A percentile compares a stretch with the other conserved stretches of the same genome.
Evolutionary conservation across 2,797 vertebrate genomes (phyloP).

Genomic region (Dicrostonyx torquatus): DNA sequence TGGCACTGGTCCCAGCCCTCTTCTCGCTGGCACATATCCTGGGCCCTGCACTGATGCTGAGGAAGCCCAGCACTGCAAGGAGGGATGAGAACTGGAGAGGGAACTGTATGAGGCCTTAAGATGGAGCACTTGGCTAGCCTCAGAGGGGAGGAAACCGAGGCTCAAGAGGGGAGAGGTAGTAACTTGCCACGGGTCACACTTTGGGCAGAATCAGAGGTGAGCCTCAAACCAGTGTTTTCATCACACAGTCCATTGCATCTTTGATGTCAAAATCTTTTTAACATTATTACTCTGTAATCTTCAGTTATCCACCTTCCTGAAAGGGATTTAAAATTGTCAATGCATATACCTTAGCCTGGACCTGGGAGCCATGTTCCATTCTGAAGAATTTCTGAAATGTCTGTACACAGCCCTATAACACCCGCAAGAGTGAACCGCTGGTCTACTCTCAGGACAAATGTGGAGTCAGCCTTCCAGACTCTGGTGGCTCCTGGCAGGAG

Average conservation of each 20-base stretch:
- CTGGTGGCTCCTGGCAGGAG: neutral
- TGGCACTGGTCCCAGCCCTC: conserved; percentile 28
- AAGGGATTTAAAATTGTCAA: conserved; percentile 23
- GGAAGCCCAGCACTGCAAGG: neutral
- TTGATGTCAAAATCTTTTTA: neutral
- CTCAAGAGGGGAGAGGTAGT: neutral
- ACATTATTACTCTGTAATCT: conserved; percentile 5
- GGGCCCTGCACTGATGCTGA: neutral
- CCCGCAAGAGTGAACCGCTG: neutral
- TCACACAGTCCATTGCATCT: neutral
- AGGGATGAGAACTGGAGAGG: neutral
- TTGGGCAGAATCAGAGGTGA: neutral
- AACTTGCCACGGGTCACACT: neutral
- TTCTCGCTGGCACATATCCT: neutral
- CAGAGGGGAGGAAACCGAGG: neutral
- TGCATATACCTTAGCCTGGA: neutral
- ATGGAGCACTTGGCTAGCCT: neutral
- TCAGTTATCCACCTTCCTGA: conserved; percentile 16
- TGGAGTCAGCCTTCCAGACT: neutral
- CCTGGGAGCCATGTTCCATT: neutral
- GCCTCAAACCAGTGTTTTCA: neutral
- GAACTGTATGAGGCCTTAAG: neutral
- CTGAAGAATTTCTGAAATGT: conserved; percentile 12
- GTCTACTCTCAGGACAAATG: neutral
- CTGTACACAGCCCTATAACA: neutral